Percentiles rank a stretch among this genome's conserved stretches.
Evolutionary conservation across 2,113 vertebrate genomes (phyloP).

Genomic region (Silurus meridionalis): DNA sequence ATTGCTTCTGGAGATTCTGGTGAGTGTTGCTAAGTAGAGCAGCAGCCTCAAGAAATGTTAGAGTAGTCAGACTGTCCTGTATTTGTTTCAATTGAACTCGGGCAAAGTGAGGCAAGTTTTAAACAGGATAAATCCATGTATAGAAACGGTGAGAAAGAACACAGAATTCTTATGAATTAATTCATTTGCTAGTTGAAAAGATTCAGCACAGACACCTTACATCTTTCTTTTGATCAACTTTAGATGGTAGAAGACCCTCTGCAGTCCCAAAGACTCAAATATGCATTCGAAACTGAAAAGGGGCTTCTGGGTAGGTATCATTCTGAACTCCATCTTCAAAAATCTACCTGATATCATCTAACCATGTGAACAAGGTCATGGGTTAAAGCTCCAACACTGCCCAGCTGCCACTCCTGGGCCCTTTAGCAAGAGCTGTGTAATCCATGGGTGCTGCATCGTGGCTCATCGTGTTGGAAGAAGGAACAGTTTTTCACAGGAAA

Average conservation of each 20-base stretch:
- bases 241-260: constrained; percentile 94
- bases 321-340: neutral
- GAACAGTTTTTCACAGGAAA: too few relatives aligned
- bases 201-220: neutral
- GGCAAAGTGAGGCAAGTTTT: neutral
- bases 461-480: too few relatives aligned
- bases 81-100: neutral
- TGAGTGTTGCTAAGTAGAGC: constrained; percentile 65
- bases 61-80: neutral
- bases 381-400: too few relatives aligned
- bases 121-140: neutral
- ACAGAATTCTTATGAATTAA: too few relatives aligned
- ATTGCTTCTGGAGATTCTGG: constrained; percentile 92
- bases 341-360: neutral
- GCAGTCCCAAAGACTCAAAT: constrained; percentile 90
- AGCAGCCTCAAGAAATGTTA: neutral
- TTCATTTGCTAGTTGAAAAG: neutral
- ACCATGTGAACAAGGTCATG: neutral
- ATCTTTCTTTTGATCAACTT: neutral
- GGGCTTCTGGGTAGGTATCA: constrained; percentile 85
- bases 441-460: too few relatives aligned
- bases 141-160: neutral
- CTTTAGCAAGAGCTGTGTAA: too few relatives aligned
- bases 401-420: too few relatives aligned
- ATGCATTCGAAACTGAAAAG: constrained; percentile 96